Evolutionary conservation across 2,888 invertebrate species (phyloP), one percentile per base, ranked within the genome.

Genomic region (Drosophila bunnanda): DNA sequence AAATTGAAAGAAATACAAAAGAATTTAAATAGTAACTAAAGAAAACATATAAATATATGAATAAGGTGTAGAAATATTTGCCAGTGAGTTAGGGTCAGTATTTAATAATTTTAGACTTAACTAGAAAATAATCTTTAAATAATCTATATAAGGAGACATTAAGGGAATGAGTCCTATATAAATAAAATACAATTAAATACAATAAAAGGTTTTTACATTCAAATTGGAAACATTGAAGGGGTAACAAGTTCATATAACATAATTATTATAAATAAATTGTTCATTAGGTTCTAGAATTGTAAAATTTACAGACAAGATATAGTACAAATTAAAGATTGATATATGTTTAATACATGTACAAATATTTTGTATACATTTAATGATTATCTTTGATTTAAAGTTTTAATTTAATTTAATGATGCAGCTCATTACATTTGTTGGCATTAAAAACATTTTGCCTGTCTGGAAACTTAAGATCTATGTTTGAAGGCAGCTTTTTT

Each of bases 341-440:
- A 25, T 25, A 25, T 25, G 4, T 25, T 25, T 25, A 4, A 25
- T 1, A n/a, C 22, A 10, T 7, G 0, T 13, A 2, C 13, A 22
- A 22, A 43, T 13, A 43, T 13, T 4, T 4, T n/a, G 15, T 4
- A 8, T 44, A 44, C 4, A 25, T 44, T 44, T 2, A 25, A 9
- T 0, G 4, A 13, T n/a, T 17, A 1, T 7, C 50, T 9, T 32
- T 50, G 2, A 13, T 8, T 50, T 32, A 50, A 22, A 34, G 15
- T 22, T 12, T 50, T 20, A 28, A 58, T 58, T 38, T n/a, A 52
- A 38, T 52, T 52, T 58, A 58, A 58, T 52, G 20, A 52, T n/a
- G 39, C 28, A 34, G 25, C 22, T 43, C 15, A 43, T 43, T 60
- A 36, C 9, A 66, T n/a, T 4, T 34, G 2, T 34, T 30, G 20